Conservation (phyloP, 2,797 vertebrate genomes). For the Hippoglossus hippoglossus region DNA sequence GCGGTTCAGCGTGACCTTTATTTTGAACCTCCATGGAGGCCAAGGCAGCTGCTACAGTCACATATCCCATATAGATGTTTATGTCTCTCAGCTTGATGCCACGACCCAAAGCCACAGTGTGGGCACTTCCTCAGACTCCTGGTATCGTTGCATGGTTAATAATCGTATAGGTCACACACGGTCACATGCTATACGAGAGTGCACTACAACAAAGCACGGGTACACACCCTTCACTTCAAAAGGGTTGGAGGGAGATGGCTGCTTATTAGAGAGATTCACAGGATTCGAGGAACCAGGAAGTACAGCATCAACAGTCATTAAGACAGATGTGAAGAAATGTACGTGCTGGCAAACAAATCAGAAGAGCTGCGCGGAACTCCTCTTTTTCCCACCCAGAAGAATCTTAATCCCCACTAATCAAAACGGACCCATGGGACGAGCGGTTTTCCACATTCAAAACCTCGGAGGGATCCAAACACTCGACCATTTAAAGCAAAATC, state of each 20-base stretch:
- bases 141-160: constrained; percentile 28
- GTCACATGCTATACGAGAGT: background rate
- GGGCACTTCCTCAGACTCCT: constrained; percentile 33
- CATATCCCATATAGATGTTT: background rate
- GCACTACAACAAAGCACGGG: background rate
- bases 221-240: constrained; percentile 28
- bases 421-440: constrained; percentile 22
- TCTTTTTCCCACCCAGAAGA: constrained; percentile 3
- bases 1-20: constrained; percentile 3
- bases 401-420: constrained; percentile 52
- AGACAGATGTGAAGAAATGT: constrained; percentile 44
- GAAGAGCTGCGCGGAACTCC: constrained; percentile 31
- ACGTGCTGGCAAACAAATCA: constrained; percentile 55
- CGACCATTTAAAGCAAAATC: constrained; percentile 47
- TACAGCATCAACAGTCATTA: constrained; percentile 48
- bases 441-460: constrained; percentile 41
- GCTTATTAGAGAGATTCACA: constrained; percentile 57
- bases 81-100: background rate
- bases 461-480: constrained; percentile 24
- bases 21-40: constrained; percentile 11
- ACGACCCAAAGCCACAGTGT: constrained; percentile 15
- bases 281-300: constrained; percentile 48
- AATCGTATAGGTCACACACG: background rate
- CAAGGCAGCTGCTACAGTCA: constrained; percentile 5
- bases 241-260: constrained; percentile 57